A percentile compares a stretch with the other conserved stretches of the same genome.
Evolutionary conservation across 2,888 invertebrate species (phyloP).

Genomic region (Linnaemya tessellans): DNA sequence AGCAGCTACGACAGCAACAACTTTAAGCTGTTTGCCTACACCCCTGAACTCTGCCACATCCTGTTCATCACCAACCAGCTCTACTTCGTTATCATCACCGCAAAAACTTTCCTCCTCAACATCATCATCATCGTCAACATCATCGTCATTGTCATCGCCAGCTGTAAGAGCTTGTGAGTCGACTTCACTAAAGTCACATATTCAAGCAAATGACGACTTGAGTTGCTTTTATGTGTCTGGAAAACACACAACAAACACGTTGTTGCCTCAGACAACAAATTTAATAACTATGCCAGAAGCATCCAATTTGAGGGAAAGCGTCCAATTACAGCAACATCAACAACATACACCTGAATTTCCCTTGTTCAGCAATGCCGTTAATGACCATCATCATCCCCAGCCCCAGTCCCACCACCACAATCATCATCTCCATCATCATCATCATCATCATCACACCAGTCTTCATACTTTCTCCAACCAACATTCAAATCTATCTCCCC

Average conservation of each 20-base stretch:
- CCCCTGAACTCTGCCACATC: slow-evolving; percentile 53
- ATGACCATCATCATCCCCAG: slow-evolving; percentile 29
- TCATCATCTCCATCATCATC: slow-evolving; percentile 17
- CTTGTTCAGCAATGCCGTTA: slow-evolving; percentile 33
- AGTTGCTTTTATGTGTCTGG: slow-evolving; percentile 60
- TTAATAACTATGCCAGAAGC: slow-evolving; percentile 43
- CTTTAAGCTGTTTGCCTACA: slow-evolving; percentile 47
- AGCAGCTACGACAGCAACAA: slow-evolving; percentile 14
- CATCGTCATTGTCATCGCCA: too few relatives aligned
- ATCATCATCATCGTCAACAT: too few relatives aligned
- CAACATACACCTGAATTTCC: slow-evolving; percentile 43
- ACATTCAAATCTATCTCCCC: slow-evolving; percentile 27
- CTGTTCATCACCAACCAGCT: slow-evolving; percentile 45
- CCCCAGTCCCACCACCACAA: neutral
- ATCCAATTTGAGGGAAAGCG: slow-evolving; percentile 36
- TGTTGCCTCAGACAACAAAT: slow-evolving; percentile 34
- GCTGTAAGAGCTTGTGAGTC: slow-evolving; percentile 10
- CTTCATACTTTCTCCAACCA: slow-evolving; percentile 9
- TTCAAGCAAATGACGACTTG: slow-evolving; percentile 50
- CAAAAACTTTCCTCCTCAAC: slow-evolving; percentile 52
- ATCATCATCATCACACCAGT: slow-evolving; percentile 21
- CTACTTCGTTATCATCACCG: slow-evolving; percentile 54
- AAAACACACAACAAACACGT: slow-evolving; percentile 31
- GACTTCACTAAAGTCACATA: slow-evolving; percentile 30
- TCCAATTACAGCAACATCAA: slow-evolving; percentile 48